These are phyloP conservation scores for Saccostrea glomerata DNA, from an alignment of 1,140 invertebrate genomes.

Conservation along the genomic window DNA sequence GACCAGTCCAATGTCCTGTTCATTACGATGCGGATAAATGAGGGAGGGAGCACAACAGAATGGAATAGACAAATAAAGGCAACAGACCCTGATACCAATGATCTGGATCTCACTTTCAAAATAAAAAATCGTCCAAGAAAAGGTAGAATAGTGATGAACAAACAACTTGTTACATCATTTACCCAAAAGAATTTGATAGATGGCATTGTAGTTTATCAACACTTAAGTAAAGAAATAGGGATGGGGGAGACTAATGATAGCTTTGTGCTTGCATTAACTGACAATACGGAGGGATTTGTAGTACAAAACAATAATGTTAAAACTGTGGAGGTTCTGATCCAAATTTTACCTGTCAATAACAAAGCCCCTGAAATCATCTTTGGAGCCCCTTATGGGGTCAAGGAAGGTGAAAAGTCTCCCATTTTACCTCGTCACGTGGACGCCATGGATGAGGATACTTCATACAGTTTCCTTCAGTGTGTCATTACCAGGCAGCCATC, in stretches of 20 bases:
- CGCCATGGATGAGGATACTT: slow-evolving; percentile 77
- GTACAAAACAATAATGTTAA: slow-evolving; percentile 71
- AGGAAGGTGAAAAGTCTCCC: slow-evolving; percentile 75
- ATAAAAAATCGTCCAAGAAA: slow-evolving; percentile 69
- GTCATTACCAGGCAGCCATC: slow-evolving; percentile 75
- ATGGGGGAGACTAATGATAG: slow-evolving; percentile 66
- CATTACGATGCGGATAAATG: slow-evolving; percentile 69
- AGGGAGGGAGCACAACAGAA: slow-evolving; percentile 66
- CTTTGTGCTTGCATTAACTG: slow-evolving; percentile 75
- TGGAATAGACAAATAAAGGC: slow-evolving; percentile 71
- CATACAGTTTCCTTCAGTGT: slow-evolving; percentile 76
- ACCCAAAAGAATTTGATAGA: slow-evolving; percentile 74
- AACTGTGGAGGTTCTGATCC: slow-evolving; percentile 71
- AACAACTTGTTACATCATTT: slow-evolving; percentile 69
- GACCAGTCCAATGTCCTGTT: slow-evolving; percentile 65
- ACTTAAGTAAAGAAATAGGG: slow-evolving; percentile 77
- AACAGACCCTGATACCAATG: slow-evolving; percentile 75
- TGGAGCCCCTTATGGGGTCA: slow-evolving; percentile 69
- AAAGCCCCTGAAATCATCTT: slow-evolving; percentile 68
- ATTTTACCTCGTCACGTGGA: slow-evolving; percentile 74
- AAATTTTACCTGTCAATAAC: slow-evolving; percentile 77
- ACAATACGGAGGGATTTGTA: slow-evolving; percentile 72
- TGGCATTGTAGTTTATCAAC: slow-evolving; percentile 73
- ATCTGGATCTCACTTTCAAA: slow-evolving; percentile 72
- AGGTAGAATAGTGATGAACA: slow-evolving; percentile 72